phyloP scores from a whole-genome alignment of 2,888 invertebrate species.

The Phymatocera aterrima region DNA sequence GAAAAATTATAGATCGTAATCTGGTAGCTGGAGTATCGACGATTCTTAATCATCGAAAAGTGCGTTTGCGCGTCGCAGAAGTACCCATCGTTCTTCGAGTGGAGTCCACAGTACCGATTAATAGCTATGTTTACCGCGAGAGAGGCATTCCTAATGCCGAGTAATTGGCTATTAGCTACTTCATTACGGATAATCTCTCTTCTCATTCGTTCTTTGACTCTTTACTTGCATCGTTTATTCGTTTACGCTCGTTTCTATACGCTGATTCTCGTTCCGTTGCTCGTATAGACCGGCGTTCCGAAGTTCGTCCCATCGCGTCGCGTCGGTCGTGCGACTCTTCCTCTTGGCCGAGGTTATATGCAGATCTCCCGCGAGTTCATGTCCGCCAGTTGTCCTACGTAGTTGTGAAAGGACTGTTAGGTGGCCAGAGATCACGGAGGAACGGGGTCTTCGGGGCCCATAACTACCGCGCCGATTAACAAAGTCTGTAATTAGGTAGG shows the following conservation, averaged over 20 bases:
- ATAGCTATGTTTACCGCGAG: conserved; percentile 31
- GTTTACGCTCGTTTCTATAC: conserved; percentile 1
- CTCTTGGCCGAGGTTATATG: conserved; percentile 27
- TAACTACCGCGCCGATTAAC: conserved; percentile 46
- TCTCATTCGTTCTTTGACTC: background rate
- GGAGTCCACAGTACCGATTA: conserved; percentile 3
- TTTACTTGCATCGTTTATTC: conserved; percentile 1
- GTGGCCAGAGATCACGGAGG: conserved; percentile 43
- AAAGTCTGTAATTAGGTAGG: conserved; percentile 50
- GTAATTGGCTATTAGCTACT: conserved; percentile 55
- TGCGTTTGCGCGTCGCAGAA: background rate
- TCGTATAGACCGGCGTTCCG: background rate
- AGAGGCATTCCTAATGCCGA: conserved; percentile 64
- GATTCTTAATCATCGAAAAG: background rate
- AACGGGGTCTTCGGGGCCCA: conserved; percentile 46
- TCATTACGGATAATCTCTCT: conserved; percentile 33
- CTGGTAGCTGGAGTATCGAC: too few relatives aligned
- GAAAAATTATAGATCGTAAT: too few relatives aligned
- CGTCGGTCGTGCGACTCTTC: conserved; percentile 61
- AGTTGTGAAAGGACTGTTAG: conserved; percentile 37
- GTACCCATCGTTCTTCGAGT: background rate
- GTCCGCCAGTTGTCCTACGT: background rate
- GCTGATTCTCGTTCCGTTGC: background rate
- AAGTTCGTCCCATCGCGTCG: too few relatives aligned
- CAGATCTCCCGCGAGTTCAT: background rate